phyloP scores from a whole-genome alignment of 1,140 invertebrate genomes.

The Aphelenchoides fujianensis region DNA sequence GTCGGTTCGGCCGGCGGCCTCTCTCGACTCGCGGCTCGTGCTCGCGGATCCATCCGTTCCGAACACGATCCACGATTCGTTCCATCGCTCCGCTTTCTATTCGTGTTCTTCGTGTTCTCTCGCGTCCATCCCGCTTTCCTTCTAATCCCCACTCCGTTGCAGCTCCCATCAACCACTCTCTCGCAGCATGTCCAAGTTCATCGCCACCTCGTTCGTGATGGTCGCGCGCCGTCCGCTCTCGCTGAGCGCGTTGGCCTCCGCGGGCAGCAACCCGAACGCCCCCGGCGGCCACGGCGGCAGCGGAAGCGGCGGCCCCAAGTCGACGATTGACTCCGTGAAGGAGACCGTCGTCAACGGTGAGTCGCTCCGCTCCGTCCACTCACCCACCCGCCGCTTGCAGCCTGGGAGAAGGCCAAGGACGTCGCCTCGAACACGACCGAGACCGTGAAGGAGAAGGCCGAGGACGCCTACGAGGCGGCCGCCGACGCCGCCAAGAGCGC shows the following conservation, averaged over 20 bases:
- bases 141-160: neutral
- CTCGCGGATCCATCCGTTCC: too few relatives aligned
- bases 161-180: neutral
- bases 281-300: too few relatives aligned
- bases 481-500: neutral
- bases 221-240: neutral
- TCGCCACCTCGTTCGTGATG: neutral
- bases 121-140: too few relatives aligned
- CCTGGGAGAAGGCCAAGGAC: neutral
- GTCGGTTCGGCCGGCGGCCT: too few relatives aligned
- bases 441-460: neutral
- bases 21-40: too few relatives aligned
- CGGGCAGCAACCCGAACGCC: too few relatives aligned
- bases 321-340: neutral
- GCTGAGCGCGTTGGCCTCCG: neutral
- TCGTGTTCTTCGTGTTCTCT: too few relatives aligned
- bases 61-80: too few relatives aligned
- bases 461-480: neutral
- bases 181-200: neutral
- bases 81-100: too few relatives aligned
- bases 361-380: too few relatives aligned
- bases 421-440: neutral
- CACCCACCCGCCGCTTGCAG: too few relatives aligned
- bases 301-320: neutral
- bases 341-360: neutral